Evolutionary conservation across 2,113 vertebrate species (phyloP).

Genomic region (Leucoraja erinaceus): DNA sequence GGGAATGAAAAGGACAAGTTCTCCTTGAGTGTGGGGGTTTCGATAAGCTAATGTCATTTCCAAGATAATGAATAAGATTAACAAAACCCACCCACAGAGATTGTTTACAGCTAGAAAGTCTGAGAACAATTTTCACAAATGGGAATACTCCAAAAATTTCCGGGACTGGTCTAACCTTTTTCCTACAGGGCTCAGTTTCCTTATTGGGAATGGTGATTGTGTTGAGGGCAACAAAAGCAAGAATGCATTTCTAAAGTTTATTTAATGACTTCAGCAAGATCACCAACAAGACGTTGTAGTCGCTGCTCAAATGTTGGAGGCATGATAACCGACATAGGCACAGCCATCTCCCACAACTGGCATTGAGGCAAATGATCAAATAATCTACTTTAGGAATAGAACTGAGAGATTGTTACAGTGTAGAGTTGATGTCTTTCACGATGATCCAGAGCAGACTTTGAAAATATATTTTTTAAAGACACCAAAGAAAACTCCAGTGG

Average conservation of each 20-base stretch:
- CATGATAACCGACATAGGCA: too few relatives aligned
- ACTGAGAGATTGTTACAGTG: too few relatives aligned
- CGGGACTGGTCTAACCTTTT: background rate
- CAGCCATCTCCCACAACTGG: background rate
- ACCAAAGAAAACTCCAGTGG: background rate
- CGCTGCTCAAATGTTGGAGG: background rate
- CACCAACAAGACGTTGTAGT: background rate
- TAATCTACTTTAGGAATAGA: background rate
- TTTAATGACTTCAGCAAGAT: background rate
- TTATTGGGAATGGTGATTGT: background rate
- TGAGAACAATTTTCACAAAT: background rate
- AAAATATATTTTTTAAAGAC: too few relatives aligned
- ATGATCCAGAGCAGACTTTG: too few relatives aligned
- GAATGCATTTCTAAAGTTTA: too few relatives aligned
- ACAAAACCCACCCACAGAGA: background rate
- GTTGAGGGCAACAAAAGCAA: background rate
- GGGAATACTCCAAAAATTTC: background rate
- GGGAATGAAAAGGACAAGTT: background rate
- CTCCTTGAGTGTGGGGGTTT: background rate
- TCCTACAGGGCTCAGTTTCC: background rate
- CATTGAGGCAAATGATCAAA: background rate
- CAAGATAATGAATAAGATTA: background rate
- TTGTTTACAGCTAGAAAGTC: background rate
- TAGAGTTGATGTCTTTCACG: too few relatives aligned
- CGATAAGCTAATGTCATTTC: background rate